Evolutionary conservation across 2,113 vertebrate genomes (phyloP).

Genomic region (Peromyscus leucopus): DNA sequence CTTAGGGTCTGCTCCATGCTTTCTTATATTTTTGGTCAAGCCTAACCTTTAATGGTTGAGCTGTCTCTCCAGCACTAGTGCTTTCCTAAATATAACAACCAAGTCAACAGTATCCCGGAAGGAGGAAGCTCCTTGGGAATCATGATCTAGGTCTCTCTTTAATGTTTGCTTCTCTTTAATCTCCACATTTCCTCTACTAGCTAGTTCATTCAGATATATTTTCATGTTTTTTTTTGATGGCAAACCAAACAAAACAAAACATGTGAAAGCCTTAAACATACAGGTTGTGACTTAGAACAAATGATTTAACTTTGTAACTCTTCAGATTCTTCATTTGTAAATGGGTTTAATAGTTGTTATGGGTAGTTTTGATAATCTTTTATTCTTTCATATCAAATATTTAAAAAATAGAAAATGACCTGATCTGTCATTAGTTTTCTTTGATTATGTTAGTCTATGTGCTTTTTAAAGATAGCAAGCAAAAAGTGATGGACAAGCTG

Average conservation of each 20-base stretch:
- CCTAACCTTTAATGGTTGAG: not conserved
- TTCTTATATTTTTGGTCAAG: not conserved
- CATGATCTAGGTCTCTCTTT: not conserved
- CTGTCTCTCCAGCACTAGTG: not conserved
- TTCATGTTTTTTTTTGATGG: slow-evolving; percentile 5
- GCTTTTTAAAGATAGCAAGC: not conserved
- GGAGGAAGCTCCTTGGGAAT: not conserved
- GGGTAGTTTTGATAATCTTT: not conserved
- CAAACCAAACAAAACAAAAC: not conserved
- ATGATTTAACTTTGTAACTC: not conserved
- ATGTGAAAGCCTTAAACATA: not conserved
- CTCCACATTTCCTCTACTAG: not conserved
- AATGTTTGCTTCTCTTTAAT: not conserved
- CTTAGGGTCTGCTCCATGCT: not conserved
- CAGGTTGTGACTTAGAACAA: not conserved
- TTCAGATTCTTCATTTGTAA: not conserved
- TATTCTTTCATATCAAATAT: not conserved
- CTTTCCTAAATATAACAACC: not conserved
- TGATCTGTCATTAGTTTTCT: not conserved
- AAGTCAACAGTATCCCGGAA: not conserved
- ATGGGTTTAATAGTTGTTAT: not conserved
- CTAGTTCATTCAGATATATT: not conserved
- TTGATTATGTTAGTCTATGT: not conserved
- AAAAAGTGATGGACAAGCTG: not conserved
- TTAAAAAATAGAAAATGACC: not conserved